These are phyloP conservation scores for Synanthedon vespiformis DNA, from an alignment of 2,888 invertebrate species.

Conservation along the genomic window DNA sequence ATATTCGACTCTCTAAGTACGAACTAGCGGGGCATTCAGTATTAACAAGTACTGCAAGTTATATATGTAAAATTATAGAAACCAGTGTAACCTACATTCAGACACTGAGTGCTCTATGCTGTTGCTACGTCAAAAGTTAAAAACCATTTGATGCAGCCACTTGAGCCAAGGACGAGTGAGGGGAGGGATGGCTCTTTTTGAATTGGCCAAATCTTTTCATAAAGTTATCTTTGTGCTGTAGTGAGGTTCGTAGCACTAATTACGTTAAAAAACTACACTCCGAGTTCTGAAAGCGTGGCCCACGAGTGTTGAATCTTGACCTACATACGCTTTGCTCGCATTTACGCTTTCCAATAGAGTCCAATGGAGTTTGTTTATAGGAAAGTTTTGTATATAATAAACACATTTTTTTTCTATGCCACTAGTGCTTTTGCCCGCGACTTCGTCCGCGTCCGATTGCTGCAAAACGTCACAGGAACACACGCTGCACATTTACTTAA, in stretches of 20 bases:
- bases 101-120: neutral
- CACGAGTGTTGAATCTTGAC: slow-evolving; percentile 25
- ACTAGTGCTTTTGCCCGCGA: too few relatives aligned
- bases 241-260: slow-evolving; percentile 49
- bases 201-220: neutral
- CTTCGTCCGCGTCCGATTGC: too few relatives aligned
- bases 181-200: neutral
- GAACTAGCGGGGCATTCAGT: too few relatives aligned
- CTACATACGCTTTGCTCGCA: slow-evolving; percentile 12
- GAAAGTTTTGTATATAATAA: too few relatives aligned
- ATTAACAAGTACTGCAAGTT: too few relatives aligned
- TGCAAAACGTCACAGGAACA: too few relatives aligned
- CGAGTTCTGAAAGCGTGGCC: slow-evolving; percentile 21
- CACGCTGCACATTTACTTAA: too few relatives aligned
- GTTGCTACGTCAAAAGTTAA: neutral
- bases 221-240: slow-evolving; percentile 19
- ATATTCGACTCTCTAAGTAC: too few relatives aligned
- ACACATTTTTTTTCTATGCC: too few relatives aligned
- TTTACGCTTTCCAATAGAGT: slow-evolving; percentile 2
- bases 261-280: slow-evolving; percentile 55
- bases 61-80: too few relatives aligned
- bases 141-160: neutral
- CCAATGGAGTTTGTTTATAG: too few relatives aligned
- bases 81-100: neutral
- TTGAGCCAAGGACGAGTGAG: neutral